Evolutionary conservation across 1,140 invertebrate genomes (phyloP).

Genomic region (Thalassaphorura encarpata): DNA sequence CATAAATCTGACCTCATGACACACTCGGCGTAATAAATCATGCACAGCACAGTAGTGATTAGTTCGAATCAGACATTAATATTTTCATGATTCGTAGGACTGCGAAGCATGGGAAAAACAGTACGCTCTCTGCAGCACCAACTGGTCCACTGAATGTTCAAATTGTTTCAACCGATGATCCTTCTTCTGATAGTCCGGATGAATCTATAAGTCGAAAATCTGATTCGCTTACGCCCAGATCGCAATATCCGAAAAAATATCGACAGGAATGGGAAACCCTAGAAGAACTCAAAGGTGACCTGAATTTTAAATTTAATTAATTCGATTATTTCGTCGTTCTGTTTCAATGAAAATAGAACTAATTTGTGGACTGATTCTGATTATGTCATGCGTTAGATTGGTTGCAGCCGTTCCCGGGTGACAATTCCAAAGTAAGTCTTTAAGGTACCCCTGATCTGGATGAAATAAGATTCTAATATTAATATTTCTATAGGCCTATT

Average conservation of each 20-base stretch:
- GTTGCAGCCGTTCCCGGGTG: slow-evolving; percentile 8
- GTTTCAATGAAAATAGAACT: too few species aligned
- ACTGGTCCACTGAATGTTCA: slow-evolving; percentile 17
- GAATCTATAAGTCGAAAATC: background rate
- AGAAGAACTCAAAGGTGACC: slow-evolving; percentile 17
- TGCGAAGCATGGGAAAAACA: slow-evolving; percentile 15
- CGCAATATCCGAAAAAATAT: slow-evolving; percentile 11
- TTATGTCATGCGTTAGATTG: too few species aligned
- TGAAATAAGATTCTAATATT: too few species aligned
- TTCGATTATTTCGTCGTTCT: too few species aligned
- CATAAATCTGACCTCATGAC: slow-evolving; percentile 16
- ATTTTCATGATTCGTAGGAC: too few species aligned
- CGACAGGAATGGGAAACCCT: slow-evolving; percentile 18
- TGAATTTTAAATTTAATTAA: too few species aligned
- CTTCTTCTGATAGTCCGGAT: background rate
- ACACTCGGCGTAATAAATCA: too few species aligned
- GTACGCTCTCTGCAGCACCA: background rate
- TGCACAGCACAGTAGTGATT: too few species aligned
- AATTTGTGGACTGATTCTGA: too few species aligned
- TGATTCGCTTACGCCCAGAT: background rate
- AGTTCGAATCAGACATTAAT: too few species aligned
- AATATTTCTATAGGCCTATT: slow-evolving; percentile 14
- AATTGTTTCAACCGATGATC: slow-evolving; percentile 8
- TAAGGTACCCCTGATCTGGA: too few species aligned
- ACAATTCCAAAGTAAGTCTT: too few species aligned